Base-by-base conservation (phyloP, 2,888 invertebrate species). In the Cloeon dipterum region DNA sequence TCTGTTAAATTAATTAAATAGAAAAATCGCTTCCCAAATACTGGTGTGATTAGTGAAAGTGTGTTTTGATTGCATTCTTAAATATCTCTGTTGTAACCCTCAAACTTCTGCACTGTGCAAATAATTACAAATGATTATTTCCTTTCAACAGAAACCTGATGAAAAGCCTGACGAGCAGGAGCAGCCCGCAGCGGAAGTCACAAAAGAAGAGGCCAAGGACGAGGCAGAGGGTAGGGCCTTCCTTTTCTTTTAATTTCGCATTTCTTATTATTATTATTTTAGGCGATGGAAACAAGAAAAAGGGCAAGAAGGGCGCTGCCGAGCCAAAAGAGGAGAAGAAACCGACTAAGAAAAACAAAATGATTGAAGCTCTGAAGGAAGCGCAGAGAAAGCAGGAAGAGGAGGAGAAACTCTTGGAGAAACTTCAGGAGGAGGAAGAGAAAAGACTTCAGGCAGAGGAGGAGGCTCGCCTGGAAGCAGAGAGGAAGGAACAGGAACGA, bases 361-460 rank as follows among this genome's bases (percentile, higher is more conserved):
- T 79, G 40, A 74, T 91, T 43, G 81, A 79, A 41, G 83, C 85
- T 18, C 88, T 89, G 82, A 85, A 88, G 57, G 88, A 88, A 55
- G 76, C 81, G 14, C 62, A 86, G n/a, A 78, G 76, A 49, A 82
- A 82, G 51, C 64, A 77, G 2, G 79, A 79, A 51, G 89, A 89
- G 54, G 86, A 89, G 47, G 86, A 91, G 53, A 91, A 91, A 52
- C 66, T 73, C 32, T 50, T 63, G 14, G 53, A 67, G 42, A 62
- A 59, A 34, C 76, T 81, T 50, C 82, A 85, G 52, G 86, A 89
- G 48, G 91, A 91, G 53, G 67, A 71, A 42, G 63, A 78, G 35
- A 65, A 62, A 19, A 65, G 64, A 42, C 73, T 74, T 48, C 83
- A 85, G 46, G 75, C 81, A 52, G 65, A 73, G 20, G 81, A 81